Evolutionary conservation across 2,888 invertebrate genomes (phyloP), one percentile per base, ranked within the genome.

Genomic region (Lacanobia wlatinum): DNA sequence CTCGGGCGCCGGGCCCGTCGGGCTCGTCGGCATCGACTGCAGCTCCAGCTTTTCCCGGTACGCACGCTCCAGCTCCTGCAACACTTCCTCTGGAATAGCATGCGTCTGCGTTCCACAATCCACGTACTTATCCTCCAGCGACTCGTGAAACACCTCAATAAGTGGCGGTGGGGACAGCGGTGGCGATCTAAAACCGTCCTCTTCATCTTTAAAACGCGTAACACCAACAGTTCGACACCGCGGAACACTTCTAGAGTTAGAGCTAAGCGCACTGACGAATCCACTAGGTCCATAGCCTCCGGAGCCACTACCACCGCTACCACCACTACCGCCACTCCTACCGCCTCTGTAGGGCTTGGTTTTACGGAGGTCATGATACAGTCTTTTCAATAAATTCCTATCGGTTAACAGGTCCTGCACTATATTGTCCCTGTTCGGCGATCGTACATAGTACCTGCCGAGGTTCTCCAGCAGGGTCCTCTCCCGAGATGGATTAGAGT

Each of bases 351-450:
- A 96, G 50, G 96, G 95, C 85, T 97, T 97, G 40, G 98, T 97
- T 87, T 97, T 97, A 80, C 98, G 96, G 83, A 98, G 94, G 87
- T 98, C 98, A 89, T 97, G 97, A 89, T 98, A 98, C 46, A 98
- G 94, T 90, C 97, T 97, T 91, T 98, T 98, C 67, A 98, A 94
- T 40, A 98, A 95, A 87, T 97, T 97, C 85, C 98, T 96, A 90
- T 98, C 97, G 14, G 97, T 97, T 67, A 98, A 93, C 65, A 98
- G 95, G 87, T 97, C 97, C 67, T 97, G 97, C 84, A 98, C 97
- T 72, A 98, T 97, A 90, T 96, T 97, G 80, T 98, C 97, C 72
- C 97, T 96, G 87, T 97, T 97, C 0, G 97, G 95, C 18, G 97
- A 97, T 83, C 97, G 97, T 80, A 97, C 96, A 89, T 97, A 98